Base-by-base conservation (phyloP, 2,113 vertebrate species). In the Labeo rohita region DNA sequence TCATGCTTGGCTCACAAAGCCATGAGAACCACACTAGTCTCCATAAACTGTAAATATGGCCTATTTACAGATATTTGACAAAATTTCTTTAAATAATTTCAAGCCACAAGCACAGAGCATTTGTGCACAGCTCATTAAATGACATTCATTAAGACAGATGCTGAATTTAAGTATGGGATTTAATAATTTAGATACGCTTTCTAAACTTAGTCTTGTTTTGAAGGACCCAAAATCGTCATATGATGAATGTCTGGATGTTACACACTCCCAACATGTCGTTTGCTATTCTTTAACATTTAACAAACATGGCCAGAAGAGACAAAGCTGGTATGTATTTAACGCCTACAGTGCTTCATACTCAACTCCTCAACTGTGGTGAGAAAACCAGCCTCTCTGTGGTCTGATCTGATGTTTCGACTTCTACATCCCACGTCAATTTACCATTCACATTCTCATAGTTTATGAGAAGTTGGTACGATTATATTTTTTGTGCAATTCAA, bases 301-400 rank as follows among this genome's bases (percentile, higher is more conserved):
- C 21, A 82, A 8, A 16, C 45, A 23, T 16, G 56, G 56, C 59
- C 28, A 50, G 76, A 56, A 39, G 11, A 79, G 34, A 56, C 73
- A 49, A 84, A 88, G 66, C 74, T 88, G 65, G 52, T 83, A 76
- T 73, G 84, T 79, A 72, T 81, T 70, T 73, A 81, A 59, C 81
- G 16, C 85, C 87, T 80, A 86, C 87, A 50, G 56, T 72, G 50
- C 56, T 84, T 85, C 56, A 84, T 16, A n/a, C 16, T 73, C 77
- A 59, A 28, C 74, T 85, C 50, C 39, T 39, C 63, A 79, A 79
- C 73, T 83, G 79, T 34, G 80, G 84, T 86, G 54, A 83, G 81
- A 86, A 75, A 43, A 63, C 15, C 23, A 80, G 68, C 47, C 74
- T 84, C 10, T 75, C 80, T 84, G 87, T 7, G 85, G 85, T 84